Conservation (phyloP, 2,888 invertebrate species). For the Lasioglossum leucozonium region DNA sequence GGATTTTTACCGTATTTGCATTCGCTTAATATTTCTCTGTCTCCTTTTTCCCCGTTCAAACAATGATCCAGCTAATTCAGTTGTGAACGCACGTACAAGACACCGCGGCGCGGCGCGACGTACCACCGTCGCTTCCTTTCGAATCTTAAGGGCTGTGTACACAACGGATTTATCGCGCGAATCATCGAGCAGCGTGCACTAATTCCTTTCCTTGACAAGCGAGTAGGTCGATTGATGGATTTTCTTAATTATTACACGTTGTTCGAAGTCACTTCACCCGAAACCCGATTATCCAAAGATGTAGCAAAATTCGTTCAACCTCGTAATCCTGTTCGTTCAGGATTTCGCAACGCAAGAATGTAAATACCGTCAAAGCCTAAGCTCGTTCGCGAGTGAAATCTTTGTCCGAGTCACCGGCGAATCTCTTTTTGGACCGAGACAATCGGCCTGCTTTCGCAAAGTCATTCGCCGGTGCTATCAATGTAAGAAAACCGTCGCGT, state of each 20-base stretch:
- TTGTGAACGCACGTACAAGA: slow-evolving; percentile 69
- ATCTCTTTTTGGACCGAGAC: not conserved
- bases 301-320: not conserved
- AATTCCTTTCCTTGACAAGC: slow-evolving; percentile 11
- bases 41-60: slow-evolving; percentile 49
- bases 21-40: slow-evolving; percentile 62
- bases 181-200: slow-evolving; percentile 46
- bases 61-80: slow-evolving; percentile 70
- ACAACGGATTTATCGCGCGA: slow-evolving; percentile 35
- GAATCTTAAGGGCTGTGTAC: slow-evolving; percentile 54
- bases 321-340: not conserved
- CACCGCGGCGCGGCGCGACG: slow-evolving; percentile 22
- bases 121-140: slow-evolving; percentile 62
- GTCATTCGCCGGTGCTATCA: slow-evolving; percentile 32
- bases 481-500: slow-evolving; percentile 3
- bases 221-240: too few species aligned
- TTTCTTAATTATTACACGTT: too few species aligned
- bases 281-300: not conserved
- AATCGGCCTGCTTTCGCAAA: not conserved
- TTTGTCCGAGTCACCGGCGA: not conserved
- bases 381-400: not conserved
- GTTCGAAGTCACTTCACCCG: too few species aligned
- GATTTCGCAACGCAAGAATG: not conserved
- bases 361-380: not conserved
- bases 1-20: slow-evolving; percentile 66